Evolutionary conservation across 2,888 invertebrate species (phyloP), one percentile per base, ranked within the genome.

Genomic region (Dione juno): DNA sequence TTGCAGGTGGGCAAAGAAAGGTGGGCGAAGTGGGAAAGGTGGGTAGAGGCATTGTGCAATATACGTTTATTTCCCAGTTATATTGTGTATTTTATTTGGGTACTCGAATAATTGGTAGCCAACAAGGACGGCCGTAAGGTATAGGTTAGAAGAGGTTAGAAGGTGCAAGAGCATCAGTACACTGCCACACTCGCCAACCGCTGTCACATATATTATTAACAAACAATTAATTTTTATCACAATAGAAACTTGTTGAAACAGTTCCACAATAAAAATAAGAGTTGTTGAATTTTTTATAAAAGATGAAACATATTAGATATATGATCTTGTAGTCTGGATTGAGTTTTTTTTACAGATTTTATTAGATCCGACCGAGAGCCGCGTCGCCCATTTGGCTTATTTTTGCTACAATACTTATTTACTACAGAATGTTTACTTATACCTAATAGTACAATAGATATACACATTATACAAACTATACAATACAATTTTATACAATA

Each of bases 271-370:
- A 91, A 92, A 28, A 89, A 82, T 92, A 93, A 93, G 92, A 87
- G 88, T 92, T 93, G 92, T 92, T 93, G 88, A 90, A 90, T 92
- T 90, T 92, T 91, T 92, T 91, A 92, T 90, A 92, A 90, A 89
- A 88, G 87, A 91, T 89, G 82, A 87, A 87, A 89, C 89, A 88
- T 90, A 92, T 90, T 90, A 92, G 89, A 92, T 82, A 86, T 88
- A 88, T 89, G 92, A 92, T 93, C 92, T 93, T 92, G 93, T 93
- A 93, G 89, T 93, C 93, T 92, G 93, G 93, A 90, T 92, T 93
- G 90, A 88, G 87, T 88, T 91, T 88, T 91, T 48, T 86, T 88
- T 87, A 88, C 84, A 92, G 90, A 92, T 90, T 92, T 91, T 92
- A 92, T 92, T 92, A 80, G 81, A 84, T 77, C 84, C 86, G 82